Evolutionary conservation across 92 coral and sea anemone genomes (phyloP), one percentile per base, ranked within the genome.

Genomic region (Pocillopora meandrina): DNA sequence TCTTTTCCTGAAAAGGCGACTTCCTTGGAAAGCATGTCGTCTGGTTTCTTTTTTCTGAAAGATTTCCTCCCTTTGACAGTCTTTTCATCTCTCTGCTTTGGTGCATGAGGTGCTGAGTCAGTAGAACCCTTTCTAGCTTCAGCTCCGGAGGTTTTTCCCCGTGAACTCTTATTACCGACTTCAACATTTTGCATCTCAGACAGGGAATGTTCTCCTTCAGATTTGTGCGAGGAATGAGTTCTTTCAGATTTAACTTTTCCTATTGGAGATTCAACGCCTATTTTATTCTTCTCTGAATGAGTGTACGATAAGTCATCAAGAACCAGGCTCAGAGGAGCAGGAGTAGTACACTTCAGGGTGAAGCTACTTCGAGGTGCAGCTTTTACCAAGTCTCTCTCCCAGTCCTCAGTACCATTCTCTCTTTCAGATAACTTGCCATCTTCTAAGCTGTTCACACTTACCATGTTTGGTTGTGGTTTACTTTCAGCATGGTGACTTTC

Each of bases 291-390:
- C 65, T 33, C 72, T 17, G 36, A 19, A 12, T 12, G 34, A 49
- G 65, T 19, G 19, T 81, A 72, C 1, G 81, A 72, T 19, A 89
- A 63, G 78, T 91, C 94, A 0, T 88, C 94, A 56, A 84, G 67
- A 18, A 35, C 74, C 62, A 91, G 79, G 69, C 94, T 88, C 2
- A 88, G 35, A 11, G 94, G 94, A 9, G 90, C 84, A 17, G 85
- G 71, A 12, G 78, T 74, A 17, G 83, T 72, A 21, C 79, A 81
- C 57, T 84, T 84, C n/a, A 90, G 57, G 49, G 84, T 74, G 62
- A 74, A 80, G 67, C 42, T 71, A 13, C 55, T 19, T 20, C 88
- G 91, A 72, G 79, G 66, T 6, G 13, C 69, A 42, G 89, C 70
- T 36, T 18, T 55, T 21, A 75, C 79, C 34, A 77, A 79, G 21